A percentile compares a stretch with the other conserved stretches of the same genome.
phyloP scores from a whole-genome alignment of 1,140 invertebrate genomes.

The Scaptomyza hsui region DNA sequence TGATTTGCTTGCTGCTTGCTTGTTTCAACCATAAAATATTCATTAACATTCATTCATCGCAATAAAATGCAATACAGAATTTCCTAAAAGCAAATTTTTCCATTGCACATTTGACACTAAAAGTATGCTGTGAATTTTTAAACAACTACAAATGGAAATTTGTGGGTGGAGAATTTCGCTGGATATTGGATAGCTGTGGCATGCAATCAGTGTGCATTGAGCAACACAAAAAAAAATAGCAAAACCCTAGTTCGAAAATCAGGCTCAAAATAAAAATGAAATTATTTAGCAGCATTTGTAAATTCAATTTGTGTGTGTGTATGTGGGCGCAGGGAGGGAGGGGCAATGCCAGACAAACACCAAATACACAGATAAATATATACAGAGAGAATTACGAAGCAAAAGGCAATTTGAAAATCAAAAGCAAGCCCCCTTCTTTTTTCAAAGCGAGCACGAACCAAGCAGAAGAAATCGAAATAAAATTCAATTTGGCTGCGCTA shows the following conservation, averaged over 20 bases:
- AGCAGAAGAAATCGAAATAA: slow-evolving; percentile 73
- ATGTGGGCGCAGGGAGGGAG: not conserved
- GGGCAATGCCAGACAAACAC: slow-evolving; percentile 40
- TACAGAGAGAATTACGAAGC: slow-evolving; percentile 55
- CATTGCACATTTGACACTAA: slow-evolving; percentile 54
- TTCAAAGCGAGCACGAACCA: not conserved
- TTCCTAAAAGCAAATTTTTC: slow-evolving; percentile 12
- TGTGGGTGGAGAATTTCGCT: not conserved
- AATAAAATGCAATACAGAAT: slow-evolving; percentile 7
- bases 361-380: slow-evolving; percentile 18
- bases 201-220: slow-evolving; percentile 70
- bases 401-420: slow-evolving; percentile 69
- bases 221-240: no score
- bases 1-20: slow-evolving; percentile 3
- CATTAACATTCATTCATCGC: slow-evolving; percentile 15
- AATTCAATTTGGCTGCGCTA: slow-evolving; percentile 76
- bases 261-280: slow-evolving; percentile 68
- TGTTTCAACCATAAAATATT: slow-evolving; percentile 28
- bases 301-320: slow-evolving; percentile 63
- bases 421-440: slow-evolving; percentile 29
- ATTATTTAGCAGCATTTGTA: slow-evolving; percentile 75
- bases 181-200: not conserved
- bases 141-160: slow-evolving; percentile 60
- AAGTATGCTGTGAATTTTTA: slow-evolving; percentile 65
- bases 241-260: slow-evolving; percentile 56